These are phyloP conservation scores for Thaleichthys pacificus DNA, from an alignment of 2,797 vertebrate species.

Conservation along the genomic window DNA sequence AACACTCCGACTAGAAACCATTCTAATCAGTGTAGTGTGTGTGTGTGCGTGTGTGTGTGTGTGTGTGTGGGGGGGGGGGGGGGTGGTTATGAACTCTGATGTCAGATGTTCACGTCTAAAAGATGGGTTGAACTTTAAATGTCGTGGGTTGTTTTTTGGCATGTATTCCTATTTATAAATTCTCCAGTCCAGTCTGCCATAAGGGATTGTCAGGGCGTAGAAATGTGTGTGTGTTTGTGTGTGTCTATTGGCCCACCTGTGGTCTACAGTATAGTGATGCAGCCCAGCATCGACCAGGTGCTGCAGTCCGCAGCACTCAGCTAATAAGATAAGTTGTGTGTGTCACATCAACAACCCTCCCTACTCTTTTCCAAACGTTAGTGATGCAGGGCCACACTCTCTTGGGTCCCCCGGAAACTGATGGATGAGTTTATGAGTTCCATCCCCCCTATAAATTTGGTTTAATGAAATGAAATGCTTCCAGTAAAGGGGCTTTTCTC, in stretches of 20 bases:
- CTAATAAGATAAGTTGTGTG: constrained; percentile 8
- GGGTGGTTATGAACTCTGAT: too few species aligned
- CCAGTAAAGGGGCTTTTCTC: constrained; percentile 48
- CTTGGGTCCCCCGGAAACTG: constrained; percentile 58
- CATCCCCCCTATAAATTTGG: constrained; percentile 52
- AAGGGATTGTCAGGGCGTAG: too few species aligned
- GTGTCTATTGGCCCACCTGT: background rate
- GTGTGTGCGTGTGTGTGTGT: too few species aligned
- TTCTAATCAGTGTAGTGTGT: background rate
- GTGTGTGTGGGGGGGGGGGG: too few species aligned
- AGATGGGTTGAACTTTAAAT: too few species aligned
- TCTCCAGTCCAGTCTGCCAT: too few species aligned
- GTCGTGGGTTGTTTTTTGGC: too few species aligned
- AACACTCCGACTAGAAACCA: background rate
- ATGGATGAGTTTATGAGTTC: constrained; percentile 53
- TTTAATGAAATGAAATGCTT: constrained; percentile 72
- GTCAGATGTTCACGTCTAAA: too few species aligned
- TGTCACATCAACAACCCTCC: constrained; percentile 55
- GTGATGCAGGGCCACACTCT: constrained; percentile 50
- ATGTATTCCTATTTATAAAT: too few species aligned
- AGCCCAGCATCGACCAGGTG: background rate
- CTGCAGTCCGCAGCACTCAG: constrained; percentile 2
- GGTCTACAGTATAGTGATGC: background rate
- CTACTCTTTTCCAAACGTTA: constrained; percentile 38
- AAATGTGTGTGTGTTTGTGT: constrained; percentile 1